A percentile compares a stretch with the other conserved stretches of the same genome.
These are phyloP conservation scores for Karalla daura DNA, from an alignment of 2,797 vertebrate species.

Conservation along the genomic window DNA sequence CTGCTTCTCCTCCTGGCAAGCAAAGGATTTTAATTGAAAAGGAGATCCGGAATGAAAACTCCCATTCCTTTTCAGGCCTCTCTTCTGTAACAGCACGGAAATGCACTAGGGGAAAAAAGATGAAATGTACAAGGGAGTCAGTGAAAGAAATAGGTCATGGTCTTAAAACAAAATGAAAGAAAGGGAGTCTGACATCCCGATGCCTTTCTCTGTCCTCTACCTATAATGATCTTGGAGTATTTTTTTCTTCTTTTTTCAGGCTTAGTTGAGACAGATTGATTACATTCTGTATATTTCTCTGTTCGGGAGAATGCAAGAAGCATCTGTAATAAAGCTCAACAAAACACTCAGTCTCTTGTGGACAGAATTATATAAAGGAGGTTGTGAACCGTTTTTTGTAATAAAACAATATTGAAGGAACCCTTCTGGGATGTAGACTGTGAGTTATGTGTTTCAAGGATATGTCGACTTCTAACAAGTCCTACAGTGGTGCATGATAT, in stretches of 20 bases:
- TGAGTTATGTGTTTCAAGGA: conserved; percentile 32
- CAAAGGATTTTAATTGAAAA: conserved; percentile 81
- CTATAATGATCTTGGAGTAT: conserved; percentile 50
- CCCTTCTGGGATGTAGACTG: conserved; percentile 25
- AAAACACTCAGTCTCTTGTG: conserved; percentile 43
- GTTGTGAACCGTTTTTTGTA: conserved; percentile 25
- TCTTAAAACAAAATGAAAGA: conserved; percentile 71
- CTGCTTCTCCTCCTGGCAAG: conserved; percentile 67
- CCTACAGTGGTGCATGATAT: conserved; percentile 11
- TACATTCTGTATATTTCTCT: conserved; percentile 25
- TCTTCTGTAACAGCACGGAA: conserved; percentile 73
- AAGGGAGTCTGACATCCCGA: conserved; percentile 63
- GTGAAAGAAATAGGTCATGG: conserved; percentile 79
- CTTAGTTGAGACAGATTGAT: conserved; percentile 37
- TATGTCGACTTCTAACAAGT: conserved; percentile 11
- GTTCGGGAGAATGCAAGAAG: conserved; percentile 4
- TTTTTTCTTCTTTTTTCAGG: conserved; percentile 24
- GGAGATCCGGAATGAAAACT: conserved; percentile 79
- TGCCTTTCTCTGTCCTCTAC: conserved; percentile 48
- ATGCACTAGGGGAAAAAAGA: conserved; percentile 66
- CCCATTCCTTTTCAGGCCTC: conserved; percentile 73
- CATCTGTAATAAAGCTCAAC: conserved; percentile 46
- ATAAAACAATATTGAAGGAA: conserved; percentile 53
- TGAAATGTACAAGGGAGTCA: conserved; percentile 63
- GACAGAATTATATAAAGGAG: conserved; percentile 33